Conservation (phyloP, 2,113 vertebrate genomes). For the Neotoma lepida region DNA sequence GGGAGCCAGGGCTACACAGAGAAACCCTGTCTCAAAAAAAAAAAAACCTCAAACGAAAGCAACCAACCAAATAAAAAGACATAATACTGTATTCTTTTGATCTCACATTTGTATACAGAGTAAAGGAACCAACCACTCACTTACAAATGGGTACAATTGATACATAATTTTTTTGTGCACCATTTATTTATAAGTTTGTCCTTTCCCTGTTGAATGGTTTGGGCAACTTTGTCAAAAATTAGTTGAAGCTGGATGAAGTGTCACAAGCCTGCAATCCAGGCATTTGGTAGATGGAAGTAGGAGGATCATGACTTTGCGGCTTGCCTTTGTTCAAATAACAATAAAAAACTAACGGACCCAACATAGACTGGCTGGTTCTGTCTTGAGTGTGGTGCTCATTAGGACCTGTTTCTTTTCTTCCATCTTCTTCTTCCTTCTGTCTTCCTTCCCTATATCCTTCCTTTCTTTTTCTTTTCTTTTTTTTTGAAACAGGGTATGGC, state of each 20-base stretch:
- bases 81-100: neutral
- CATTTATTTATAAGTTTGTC: neutral
- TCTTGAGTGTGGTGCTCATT: conserved; percentile 24
- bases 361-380: neutral
- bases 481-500: neutral
- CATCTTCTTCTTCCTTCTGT: neutral
- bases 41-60: neutral
- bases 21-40: neutral
- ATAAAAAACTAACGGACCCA: neutral
- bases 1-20: neutral
- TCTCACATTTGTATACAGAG: conserved; percentile 8
- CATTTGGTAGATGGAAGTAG: neutral
- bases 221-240: neutral
- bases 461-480: neutral
- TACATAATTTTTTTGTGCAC: neutral
- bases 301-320: neutral
- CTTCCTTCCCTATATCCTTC: neutral
- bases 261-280: neutral
- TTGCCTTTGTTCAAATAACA: neutral
- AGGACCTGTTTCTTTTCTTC: neutral
- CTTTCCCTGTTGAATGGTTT: neutral
- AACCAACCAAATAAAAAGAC: neutral
- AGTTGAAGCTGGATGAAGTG: neutral
- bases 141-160: neutral
- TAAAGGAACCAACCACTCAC: conserved; percentile 22